phyloP scores from a whole-genome alignment of 2,888 invertebrate genomes.

The Erebia ligea region DNA sequence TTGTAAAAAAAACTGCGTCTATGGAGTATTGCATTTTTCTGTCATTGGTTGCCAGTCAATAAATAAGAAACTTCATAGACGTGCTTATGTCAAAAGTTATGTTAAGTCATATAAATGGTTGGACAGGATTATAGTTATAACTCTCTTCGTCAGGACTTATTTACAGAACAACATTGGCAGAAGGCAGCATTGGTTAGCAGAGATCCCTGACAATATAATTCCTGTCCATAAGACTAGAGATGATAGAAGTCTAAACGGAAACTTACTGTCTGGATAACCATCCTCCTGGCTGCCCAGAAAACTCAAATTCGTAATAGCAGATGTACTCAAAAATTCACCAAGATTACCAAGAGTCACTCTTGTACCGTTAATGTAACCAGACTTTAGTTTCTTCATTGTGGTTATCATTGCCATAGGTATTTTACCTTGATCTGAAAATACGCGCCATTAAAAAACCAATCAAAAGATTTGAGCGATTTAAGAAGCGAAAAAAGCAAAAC shows the following conservation, averaged over 20 bases:
- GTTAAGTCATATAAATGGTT: too few relatives aligned
- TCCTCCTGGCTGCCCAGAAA: constrained; percentile 97
- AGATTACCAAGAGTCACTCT: constrained; percentile 97
- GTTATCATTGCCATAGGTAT: constrained; percentile 97
- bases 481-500: constrained; percentile 12
- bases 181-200: not conserved
- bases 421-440: constrained; percentile 91
- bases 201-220: too few relatives aligned
- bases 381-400: constrained; percentile 98
- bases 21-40: too few relatives aligned
- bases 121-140: too few relatives aligned
- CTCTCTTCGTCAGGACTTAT: too few relatives aligned
- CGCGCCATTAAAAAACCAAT: not conserved
- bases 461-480: not conserved
- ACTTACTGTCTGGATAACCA: constrained; percentile 93
- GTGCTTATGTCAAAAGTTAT: too few relatives aligned
- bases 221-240: not conserved
- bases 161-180: not conserved
- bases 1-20: too few relatives aligned
- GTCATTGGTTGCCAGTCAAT: too few relatives aligned
- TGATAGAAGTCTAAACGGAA: not conserved
- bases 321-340: constrained; percentile 97
- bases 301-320: constrained; percentile 98
- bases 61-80: too few relatives aligned
- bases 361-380: constrained; percentile 99